phyloP scores from a whole-genome alignment of 2,888 invertebrate genomes.

The Drosophila nr. perissopoda region DNA sequence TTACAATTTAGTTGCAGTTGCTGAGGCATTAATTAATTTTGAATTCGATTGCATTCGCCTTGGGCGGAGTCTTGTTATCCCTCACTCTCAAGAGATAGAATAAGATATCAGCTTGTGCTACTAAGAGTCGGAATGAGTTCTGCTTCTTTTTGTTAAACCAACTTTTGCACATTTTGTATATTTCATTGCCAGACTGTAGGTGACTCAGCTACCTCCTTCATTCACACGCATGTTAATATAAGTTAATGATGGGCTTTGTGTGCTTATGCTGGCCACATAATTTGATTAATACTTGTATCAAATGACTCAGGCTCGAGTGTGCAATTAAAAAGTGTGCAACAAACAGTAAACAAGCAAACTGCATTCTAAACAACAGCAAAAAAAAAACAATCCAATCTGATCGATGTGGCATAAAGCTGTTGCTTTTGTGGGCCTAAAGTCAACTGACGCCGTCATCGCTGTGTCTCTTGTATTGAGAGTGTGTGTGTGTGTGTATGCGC shows the following conservation, averaged over 20 bases:
- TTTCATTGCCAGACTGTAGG: background rate
- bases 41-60: background rate
- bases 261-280: constrained; percentile 34
- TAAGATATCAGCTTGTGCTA: background rate
- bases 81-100: background rate
- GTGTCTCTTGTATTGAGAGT: constrained; percentile 7
- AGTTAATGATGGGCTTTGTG: constrained; percentile 66
- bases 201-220: constrained; percentile 20
- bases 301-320: constrained; percentile 41
- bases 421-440: constrained; percentile 48
- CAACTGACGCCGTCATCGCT: constrained; percentile 22
- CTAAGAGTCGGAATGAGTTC: background rate
- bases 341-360: constrained; percentile 14
- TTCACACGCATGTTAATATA: constrained; percentile 67
- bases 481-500: background rate
- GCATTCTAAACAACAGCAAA: constrained; percentile 21
- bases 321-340: constrained; percentile 47
- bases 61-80: background rate
- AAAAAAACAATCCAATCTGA: constrained; percentile 8
- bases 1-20: background rate
- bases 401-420: constrained; percentile 29
- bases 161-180: background rate
- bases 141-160: background rate
- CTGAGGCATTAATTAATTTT: constrained; percentile 8
- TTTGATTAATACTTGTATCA: constrained; percentile 59